Evolutionary conservation across 2,888 invertebrate species (phyloP), one percentile per base, ranked within the genome.

Genomic region (Nomada goodeniana): DNA sequence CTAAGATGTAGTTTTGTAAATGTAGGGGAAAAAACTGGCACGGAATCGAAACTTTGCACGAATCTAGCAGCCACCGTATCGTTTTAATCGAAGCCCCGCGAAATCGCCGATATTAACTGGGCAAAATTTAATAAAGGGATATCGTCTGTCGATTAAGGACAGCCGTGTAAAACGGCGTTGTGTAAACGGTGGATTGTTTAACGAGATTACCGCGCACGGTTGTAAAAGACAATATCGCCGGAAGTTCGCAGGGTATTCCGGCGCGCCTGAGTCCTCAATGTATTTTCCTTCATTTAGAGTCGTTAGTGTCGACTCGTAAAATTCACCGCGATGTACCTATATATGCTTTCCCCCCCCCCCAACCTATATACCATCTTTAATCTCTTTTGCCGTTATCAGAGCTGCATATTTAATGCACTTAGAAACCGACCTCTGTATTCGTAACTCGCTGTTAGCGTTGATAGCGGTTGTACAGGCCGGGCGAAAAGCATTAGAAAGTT

Each of bases 351-450:
- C 0, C 53, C 36, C 9, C 9, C 5, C n/a, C 0, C 53, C 36
- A 2, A 13, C 52, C 23, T 70, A 64, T 60, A 68, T 55, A 59
- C 70, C 53, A 69, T 78, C 76, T 76, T 88, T 88, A 88, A 88
- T 88, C 89, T 87, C 87, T 83, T 87, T 85, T 52, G 60, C 80
- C 65, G 87, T 89, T 88, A 88, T 89, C 89, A 86, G 84, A 64
- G 80, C 70, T 76, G 88, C 88, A 87, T 88, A 88, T 87, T 86
- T 88, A 86, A 88, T 88, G 89, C 87, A 89, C 89, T 89, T 87
- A 89, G 88, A 88, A 89, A 87, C 83, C 85, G 76, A 84, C 85
- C 76, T 87, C 80, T 75, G 88, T 87, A 87, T 89, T 88, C 89
- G 87, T 89, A 88, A 88, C 80, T 88, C 71, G 89, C 77, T 71